A percentile compares a stretch with the other conserved stretches of the same genome.
Evolutionary conservation across 2,113 vertebrate species (phyloP).

Genomic region (Podarcis raffonei): DNA sequence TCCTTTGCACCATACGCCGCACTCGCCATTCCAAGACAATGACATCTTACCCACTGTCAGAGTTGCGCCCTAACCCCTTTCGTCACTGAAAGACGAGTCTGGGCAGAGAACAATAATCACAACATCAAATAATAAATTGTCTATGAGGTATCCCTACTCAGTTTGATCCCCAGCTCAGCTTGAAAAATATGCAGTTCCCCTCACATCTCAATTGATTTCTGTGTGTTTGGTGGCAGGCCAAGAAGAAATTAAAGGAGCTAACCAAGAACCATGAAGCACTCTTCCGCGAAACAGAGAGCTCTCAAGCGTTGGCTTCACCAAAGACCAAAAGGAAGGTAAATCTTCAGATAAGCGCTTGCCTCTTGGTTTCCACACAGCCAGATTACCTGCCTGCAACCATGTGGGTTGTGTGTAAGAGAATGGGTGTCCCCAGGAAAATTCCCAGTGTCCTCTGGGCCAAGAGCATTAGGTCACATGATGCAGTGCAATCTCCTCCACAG

Average conservation of each 20-base stretch:
- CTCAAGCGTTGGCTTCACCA: constrained; percentile 77
- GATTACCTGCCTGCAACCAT: not conserved
- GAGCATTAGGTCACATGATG: not conserved
- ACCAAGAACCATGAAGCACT: constrained; percentile 85
- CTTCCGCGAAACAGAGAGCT: constrained; percentile 84
- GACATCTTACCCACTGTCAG: not conserved
- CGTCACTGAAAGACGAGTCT: not conserved
- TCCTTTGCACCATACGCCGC: not conserved
- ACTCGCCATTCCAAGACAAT: not conserved
- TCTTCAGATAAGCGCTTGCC: not conserved
- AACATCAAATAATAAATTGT: constrained; percentile 13
- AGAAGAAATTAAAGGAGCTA: constrained; percentile 83
- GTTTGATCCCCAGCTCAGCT: not conserved
- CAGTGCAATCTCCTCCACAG: not conserved
- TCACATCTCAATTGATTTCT: constrained; percentile 12
- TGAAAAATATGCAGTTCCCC: not conserved
- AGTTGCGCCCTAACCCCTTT: not conserved
- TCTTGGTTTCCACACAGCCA: not conserved
- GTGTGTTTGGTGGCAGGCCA: constrained; percentile 72
- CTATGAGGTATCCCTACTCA: not conserved
- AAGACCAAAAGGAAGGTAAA: constrained; percentile 87
- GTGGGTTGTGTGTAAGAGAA: no score
- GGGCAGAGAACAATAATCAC: constrained; percentile 13
- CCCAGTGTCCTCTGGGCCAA: not conserved
- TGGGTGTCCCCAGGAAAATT: not conserved